Evolutionary conservation across 2,797 vertebrate species (phyloP).

Genomic region (Rhynchotus rufescens): DNA sequence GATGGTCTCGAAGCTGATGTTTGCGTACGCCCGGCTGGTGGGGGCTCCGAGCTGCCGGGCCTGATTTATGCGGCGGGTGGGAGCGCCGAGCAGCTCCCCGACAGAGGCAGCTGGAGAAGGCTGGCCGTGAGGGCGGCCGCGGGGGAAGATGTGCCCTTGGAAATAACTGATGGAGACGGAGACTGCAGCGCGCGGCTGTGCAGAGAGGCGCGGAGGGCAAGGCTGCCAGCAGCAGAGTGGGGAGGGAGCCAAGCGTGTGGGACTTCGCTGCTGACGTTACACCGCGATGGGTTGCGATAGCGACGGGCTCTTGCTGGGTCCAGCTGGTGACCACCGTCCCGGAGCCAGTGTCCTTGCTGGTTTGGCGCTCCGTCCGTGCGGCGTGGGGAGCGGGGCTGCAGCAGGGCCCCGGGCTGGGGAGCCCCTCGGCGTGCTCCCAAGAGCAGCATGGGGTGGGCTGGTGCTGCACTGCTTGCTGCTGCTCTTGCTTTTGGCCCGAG

Average conservation of each 20-base stretch:
- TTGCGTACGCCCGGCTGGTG: not conserved
- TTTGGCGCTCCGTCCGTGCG: fast-evolving
- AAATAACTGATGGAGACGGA: not conserved
- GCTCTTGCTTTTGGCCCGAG: not conserved
- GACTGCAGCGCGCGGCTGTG: not conserved
- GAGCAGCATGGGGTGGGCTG: fast-evolving
- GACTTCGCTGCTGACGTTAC: not conserved
- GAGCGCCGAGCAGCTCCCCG: not conserved
- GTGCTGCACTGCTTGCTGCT: too few relatives aligned
- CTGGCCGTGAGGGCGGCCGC: not conserved
- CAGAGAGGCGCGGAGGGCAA: not conserved
- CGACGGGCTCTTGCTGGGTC: not conserved
- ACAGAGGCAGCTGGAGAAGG: not conserved
- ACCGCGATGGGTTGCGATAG: not conserved
- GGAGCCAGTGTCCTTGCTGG: fast-evolving
- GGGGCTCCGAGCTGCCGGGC: not conserved
- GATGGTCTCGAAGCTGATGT: too few relatives aligned
- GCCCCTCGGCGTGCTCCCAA: fast-evolving
- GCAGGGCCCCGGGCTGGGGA: not conserved
- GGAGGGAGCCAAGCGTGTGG: not conserved
- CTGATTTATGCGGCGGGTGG: fast-evolving
- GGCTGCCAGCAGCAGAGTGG: not conserved
- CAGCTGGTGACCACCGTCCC: not conserved
- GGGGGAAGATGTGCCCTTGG: not conserved
- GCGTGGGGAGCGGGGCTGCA: not conserved